Base-by-base conservation (phyloP, 2,888 invertebrate genomes). In the Acronicta aceris region DNA sequence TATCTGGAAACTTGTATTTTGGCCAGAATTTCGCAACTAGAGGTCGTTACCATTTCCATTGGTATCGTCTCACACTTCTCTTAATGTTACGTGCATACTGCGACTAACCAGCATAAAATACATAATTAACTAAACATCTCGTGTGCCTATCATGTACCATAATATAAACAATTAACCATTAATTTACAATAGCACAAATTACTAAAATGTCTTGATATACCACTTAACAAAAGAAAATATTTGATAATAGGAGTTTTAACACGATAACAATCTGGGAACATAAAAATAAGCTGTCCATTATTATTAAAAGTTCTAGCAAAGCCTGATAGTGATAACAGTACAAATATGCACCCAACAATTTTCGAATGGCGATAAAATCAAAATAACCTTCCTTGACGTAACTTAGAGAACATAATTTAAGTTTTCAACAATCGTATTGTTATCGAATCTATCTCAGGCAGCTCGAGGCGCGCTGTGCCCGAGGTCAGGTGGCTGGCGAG, bases 401-500 rank as follows among this genome's bases (percentile, higher is more conserved):
- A 83, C 82, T 81, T 76, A 79, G 78, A 78, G 82, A 81, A 81
- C 82, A 85, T 84, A 81, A 83, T 85, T 86, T 83, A 85, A 83
- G 88, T 89, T 88, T 87, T 87, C 84, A 89, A 89, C 89, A 89
- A 89, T 89, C 84, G 82, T 81, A 84, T 84, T 84, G 87, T 87
- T 88, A 87, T 86, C 85, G 81, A 81, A 81, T 82, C 59, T 85
- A 86, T 82, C 83, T 79, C 74, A 74, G 68, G 64, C 70, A 69
- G 55, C 45, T 55, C 50, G 62, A 51, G 65, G 65, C 46, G 64
- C 61, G 51, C 60, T 49, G 40, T 17, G 41, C 53, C 50, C 74
- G 76, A 74, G 75, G 77, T 63, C 74, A 65, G 54, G 47, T 36
- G 63, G 57, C 54, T 53, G 52, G 45, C 57, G 60, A 61, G 58